Evolutionary conservation across 2,113 vertebrate species (phyloP).

Genomic region (Podocnemis expansa): DNA sequence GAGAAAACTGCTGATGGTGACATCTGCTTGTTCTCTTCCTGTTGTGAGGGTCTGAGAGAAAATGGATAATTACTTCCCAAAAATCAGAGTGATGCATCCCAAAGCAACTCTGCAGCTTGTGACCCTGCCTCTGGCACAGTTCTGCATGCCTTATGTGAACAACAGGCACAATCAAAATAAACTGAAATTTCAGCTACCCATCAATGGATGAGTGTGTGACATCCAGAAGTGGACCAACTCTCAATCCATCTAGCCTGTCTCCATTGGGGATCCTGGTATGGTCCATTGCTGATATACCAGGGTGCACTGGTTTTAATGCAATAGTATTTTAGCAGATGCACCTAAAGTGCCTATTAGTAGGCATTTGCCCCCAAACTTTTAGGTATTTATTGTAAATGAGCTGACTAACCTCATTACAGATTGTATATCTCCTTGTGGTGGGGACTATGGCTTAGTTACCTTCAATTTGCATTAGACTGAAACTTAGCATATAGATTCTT

Average conservation of each 20-base stretch:
- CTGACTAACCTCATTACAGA: not conserved
- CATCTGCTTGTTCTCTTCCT: constrained; percentile 24
- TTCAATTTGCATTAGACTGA: too few species aligned
- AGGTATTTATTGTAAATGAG: not conserved
- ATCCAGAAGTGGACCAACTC: not conserved
- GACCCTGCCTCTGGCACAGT: constrained; percentile 44
- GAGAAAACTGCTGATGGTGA: constrained; percentile 16
- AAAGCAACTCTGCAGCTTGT: constrained; percentile 49
- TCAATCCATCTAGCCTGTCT: not conserved
- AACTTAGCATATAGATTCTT: too few species aligned
- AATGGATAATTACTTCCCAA: constrained; percentile 22
- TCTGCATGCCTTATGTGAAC: not conserved
- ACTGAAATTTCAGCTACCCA: not conserved
- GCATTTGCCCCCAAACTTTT: not conserved
- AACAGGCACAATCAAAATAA: constrained; percentile 33
- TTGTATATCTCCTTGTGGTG: not conserved
- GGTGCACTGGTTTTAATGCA: not conserved
- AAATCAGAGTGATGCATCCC: constrained; percentile 34
- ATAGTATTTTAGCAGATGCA: not conserved
- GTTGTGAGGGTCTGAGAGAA: constrained; percentile 17
- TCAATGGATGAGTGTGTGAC: not conserved
- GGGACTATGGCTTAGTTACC: not conserved
- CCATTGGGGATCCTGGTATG: not conserved
- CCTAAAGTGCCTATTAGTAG: not conserved
- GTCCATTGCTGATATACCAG: not conserved